These are phyloP conservation scores for Stictonetta naevosa DNA, from an alignment of 2,113 vertebrate genomes.

Conservation along the genomic window DNA sequence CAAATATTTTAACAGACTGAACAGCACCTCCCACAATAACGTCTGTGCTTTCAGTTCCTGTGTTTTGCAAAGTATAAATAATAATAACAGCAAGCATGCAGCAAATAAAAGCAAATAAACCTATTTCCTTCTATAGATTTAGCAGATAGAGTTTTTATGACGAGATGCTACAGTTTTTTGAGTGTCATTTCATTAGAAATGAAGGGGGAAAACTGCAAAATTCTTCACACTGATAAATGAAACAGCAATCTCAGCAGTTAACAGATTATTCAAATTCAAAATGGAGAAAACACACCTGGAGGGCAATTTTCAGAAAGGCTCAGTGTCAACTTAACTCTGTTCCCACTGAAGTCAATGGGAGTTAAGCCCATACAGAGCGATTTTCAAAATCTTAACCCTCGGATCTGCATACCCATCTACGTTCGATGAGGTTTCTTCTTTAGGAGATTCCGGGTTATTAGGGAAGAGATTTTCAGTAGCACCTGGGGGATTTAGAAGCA, in stretches of 20 bases:
- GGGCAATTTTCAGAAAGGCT: slow-evolving; percentile 60
- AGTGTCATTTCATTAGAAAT: slow-evolving; percentile 8
- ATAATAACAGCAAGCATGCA: not conserved
- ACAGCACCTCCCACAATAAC: not conserved
- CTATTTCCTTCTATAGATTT: not conserved
- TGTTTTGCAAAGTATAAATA: slow-evolving; percentile 2
- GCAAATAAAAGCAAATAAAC: slow-evolving; percentile 2
- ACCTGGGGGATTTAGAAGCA: slow-evolving; percentile 64
- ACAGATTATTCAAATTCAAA: slow-evolving; percentile 65
- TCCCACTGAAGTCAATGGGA: slow-evolving; percentile 60
- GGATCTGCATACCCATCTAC: slow-evolving; percentile 55
- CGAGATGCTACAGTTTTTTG: not conserved
- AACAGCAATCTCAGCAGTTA: slow-evolving; percentile 60
- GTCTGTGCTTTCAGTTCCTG: not conserved
- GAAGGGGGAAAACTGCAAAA: not conserved
- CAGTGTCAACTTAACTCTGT: slow-evolving; percentile 64
- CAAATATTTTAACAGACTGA: slow-evolving; percentile 42
- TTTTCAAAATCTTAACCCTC: slow-evolving; percentile 58
- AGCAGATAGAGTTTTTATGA: not conserved
- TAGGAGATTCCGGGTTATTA: slow-evolving; percentile 63
- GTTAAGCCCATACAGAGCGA: slow-evolving; percentile 29
- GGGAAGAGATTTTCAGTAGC: slow-evolving; percentile 59
- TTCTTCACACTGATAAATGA: slow-evolving; percentile 29
- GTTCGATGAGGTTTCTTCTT: slow-evolving; percentile 61
- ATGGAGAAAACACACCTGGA: slow-evolving; percentile 55